Evolutionary conservation across 2,888 invertebrate genomes (phyloP).

Genomic region (Kryphioiulus occultus): DNA sequence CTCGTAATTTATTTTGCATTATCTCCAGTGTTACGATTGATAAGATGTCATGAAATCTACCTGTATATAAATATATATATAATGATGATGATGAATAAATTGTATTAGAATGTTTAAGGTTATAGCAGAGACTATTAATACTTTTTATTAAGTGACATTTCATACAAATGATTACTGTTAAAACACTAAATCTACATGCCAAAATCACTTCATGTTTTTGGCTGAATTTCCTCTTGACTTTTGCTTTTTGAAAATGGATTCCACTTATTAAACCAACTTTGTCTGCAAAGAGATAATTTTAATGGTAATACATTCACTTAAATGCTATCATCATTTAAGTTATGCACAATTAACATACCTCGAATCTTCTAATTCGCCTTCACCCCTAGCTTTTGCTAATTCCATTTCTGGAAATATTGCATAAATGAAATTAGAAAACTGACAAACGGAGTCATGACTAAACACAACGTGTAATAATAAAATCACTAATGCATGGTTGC

Average conservation of each 20-base stretch:
- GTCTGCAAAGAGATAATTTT: neutral
- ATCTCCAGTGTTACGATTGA: slow-evolving; percentile 7
- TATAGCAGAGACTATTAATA: too few relatives aligned
- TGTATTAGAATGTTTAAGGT: slow-evolving; percentile 6
- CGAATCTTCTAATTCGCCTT: neutral
- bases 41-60: neutral
- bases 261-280: slow-evolving; percentile 1
- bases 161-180: neutral
- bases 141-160: neutral
- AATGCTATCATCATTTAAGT: neutral
- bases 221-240: neutral
- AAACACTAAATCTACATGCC: neutral
- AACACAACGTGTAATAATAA: too few relatives aligned
- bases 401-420: slow-evolving; percentile 29
- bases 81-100: slow-evolving; percentile 6
- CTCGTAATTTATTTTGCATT: neutral
- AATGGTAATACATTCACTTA: neutral
- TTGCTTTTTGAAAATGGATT: slow-evolving; percentile 16
- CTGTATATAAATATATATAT: slow-evolving; percentile 19
- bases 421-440: neutral
- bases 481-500: too few relatives aligned
- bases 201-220: neutral
- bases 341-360: neutral
- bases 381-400: neutral
- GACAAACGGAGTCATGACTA: too few relatives aligned